Evolutionary conservation across 2,888 invertebrate species (phyloP).

Genomic region (Drosophila prolongata): DNA sequence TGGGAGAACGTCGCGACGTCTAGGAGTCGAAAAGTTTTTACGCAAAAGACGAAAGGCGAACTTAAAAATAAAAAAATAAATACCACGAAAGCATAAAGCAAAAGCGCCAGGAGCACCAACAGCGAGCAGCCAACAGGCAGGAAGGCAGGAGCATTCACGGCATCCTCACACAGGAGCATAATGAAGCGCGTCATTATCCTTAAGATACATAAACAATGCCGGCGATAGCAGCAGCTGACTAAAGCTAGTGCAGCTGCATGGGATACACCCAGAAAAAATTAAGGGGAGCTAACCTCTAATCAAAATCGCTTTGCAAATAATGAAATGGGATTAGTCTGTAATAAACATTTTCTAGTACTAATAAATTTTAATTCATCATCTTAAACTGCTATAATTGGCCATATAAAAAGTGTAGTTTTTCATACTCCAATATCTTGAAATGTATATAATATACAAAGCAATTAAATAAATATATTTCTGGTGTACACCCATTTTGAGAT

Average conservation of each 20-base stretch:
- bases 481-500: too few species aligned
- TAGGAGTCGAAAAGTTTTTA: conserved; percentile 78
- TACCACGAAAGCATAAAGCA: conserved; percentile 36
- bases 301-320: too few species aligned
- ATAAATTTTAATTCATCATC: too few species aligned
- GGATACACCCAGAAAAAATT: neutral
- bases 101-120: conserved; percentile 39
- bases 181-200: conserved; percentile 81
- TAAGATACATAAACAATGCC: conserved; percentile 74
- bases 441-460: too few species aligned
- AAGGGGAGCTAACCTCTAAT: too few species aligned
- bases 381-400: too few species aligned
- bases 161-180: conserved; percentile 63
- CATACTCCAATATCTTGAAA: too few species aligned
- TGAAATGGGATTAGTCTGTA: too few species aligned
- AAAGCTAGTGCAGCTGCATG: conserved; percentile 18
- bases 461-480: too few species aligned
- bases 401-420: too few species aligned
- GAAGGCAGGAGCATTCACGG: conserved; percentile 48
- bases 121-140: conserved; percentile 37
- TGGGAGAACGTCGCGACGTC: conserved; percentile 76
- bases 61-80: conserved; percentile 58
- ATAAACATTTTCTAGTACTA: too few species aligned
- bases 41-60: conserved; percentile 58
- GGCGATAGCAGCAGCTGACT: conserved; percentile 43